Percentiles rank a stretch among this genome's conserved stretches.
phyloP scores from a whole-genome alignment of 1,140 invertebrate species.

The Meloidogyne chitwoodi region DNA sequence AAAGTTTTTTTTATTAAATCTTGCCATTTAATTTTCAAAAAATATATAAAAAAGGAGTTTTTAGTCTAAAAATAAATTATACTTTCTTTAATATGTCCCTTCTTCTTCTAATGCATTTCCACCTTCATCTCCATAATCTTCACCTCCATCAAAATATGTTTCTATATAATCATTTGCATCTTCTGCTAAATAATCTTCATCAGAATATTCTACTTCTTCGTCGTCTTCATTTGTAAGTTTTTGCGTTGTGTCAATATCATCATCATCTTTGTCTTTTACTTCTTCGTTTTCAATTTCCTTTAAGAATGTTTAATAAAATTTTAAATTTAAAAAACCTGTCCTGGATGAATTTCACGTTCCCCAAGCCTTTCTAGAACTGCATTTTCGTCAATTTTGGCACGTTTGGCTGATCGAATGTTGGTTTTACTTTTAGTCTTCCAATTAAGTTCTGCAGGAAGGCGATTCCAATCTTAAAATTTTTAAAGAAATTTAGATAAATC shows the following conservation, averaged over 20 bases:
- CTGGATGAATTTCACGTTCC: background rate
- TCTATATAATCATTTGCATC: constrained; percentile 21
- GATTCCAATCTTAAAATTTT: background rate
- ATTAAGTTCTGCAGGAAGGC: constrained; percentile 10
- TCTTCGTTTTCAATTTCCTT: constrained; percentile 1
- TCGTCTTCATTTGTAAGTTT: constrained; percentile 10
- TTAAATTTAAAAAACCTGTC: background rate
- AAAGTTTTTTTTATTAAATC: too few species aligned
- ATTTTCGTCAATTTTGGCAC: constrained; percentile 4
- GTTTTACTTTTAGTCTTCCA: constrained; percentile 3
- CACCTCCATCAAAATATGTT: constrained; percentile 18
- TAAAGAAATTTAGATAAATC: background rate
- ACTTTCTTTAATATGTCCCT: background rate
- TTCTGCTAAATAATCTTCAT: constrained; percentile 16
- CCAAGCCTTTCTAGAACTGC: constrained; percentile 1
- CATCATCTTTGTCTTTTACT: background rate
- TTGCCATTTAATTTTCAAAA: too few species aligned
- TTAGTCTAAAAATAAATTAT: too few species aligned
- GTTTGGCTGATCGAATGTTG: background rate
- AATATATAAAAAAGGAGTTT: too few species aligned
- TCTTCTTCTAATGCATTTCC: constrained; percentile 16
- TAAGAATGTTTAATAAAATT: background rate
- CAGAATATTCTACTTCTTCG: constrained; percentile 14
- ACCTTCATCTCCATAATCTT: constrained; percentile 6
- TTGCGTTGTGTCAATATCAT: background rate